Evolutionary conservation across 2,888 invertebrate genomes (phyloP).

Genomic region (Apoda limacodes): DNA sequence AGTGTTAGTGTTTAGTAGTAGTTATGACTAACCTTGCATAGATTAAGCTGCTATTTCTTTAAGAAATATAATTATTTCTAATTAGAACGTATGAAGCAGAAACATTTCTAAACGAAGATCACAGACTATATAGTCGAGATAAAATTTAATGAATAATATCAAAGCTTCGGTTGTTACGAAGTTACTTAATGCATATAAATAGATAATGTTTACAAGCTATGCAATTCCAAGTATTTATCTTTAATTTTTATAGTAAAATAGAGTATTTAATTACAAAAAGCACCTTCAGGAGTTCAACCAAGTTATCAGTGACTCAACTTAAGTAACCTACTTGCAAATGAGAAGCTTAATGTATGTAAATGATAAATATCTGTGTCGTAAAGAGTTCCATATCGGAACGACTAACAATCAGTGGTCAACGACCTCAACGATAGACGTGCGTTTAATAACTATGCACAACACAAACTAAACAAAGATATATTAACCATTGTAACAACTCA

Average conservation of each 20-base stretch:
- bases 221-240: background rate
- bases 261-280: background rate
- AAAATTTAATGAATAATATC: too few species aligned
- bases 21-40: too few species aligned
- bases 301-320: slow-evolving; percentile 20
- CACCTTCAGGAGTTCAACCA: slow-evolving; percentile 14
- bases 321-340: slow-evolving; percentile 24
- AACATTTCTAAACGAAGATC: too few species aligned
- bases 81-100: too few species aligned
- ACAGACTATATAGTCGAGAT: too few species aligned
- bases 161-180: too few species aligned
- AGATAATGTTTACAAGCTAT: too few species aligned
- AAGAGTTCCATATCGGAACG: slow-evolving; percentile 23
- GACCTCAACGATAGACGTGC: slow-evolving; percentile 29
- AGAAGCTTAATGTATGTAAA: slow-evolving; percentile 14
- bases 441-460: slow-evolving; percentile 42
- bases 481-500: slow-evolving; percentile 37
- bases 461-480: slow-evolving; percentile 38
- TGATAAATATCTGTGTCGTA: slow-evolving; percentile 23
- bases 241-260: background rate
- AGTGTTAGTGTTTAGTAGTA: too few species aligned
- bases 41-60: too few species aligned
- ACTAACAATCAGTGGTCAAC: slow-evolving; percentile 23
- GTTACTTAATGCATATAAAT: too few species aligned
- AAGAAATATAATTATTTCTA: too few species aligned